Conservation (phyloP, 92 coral and sea anemone genomes). For the Phymanthus crucifer region DNA sequence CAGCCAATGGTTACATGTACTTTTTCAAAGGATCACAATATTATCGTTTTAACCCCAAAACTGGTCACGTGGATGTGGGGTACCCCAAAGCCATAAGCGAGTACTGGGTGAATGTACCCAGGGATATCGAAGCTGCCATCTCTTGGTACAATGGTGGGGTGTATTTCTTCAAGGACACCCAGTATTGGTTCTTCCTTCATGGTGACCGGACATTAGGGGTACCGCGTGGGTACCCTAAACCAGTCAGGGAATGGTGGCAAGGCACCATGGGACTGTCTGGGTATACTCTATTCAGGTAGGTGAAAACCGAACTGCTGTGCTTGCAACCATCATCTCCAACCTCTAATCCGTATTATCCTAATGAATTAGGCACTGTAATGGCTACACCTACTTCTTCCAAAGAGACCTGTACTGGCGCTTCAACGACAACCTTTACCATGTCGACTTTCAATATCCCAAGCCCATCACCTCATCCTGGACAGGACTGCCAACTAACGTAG, state of each 20-base stretch:
- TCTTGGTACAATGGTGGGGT: conserved; percentile 94
- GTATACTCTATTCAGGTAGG: conserved; percentile 67
- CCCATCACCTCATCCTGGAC: conserved; percentile 39
- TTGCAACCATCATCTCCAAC: not conserved
- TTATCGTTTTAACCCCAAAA: conserved; percentile 68
- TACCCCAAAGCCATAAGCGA: conserved; percentile 70
- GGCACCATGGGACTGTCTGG: conserved; percentile 26
- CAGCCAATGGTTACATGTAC: conserved; percentile 83
- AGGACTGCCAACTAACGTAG: conserved; percentile 51
- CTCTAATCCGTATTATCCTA: too few species aligned
- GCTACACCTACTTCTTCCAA: conserved; percentile 69
- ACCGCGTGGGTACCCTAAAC: conserved; percentile 58
- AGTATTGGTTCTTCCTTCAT: conserved; percentile 73
- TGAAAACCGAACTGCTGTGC: not conserved
- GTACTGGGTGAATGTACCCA: conserved; percentile 83
- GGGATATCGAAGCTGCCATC: conserved; percentile 72
- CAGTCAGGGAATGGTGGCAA: conserved; percentile 75
- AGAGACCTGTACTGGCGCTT: conserved; percentile 74
- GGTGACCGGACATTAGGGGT: conserved; percentile 45
- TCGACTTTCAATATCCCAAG: conserved; percentile 73
- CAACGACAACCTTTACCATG: conserved; percentile 56
- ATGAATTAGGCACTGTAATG: conserved; percentile 55
- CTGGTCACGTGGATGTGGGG: conserved; percentile 55
- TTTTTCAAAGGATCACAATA: conserved; percentile 85
- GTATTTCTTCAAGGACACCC: conserved; percentile 77